These are phyloP conservation scores for Hystrix brachyura DNA, from an alignment of 2,113 vertebrate genomes.

Conservation along the genomic window DNA sequence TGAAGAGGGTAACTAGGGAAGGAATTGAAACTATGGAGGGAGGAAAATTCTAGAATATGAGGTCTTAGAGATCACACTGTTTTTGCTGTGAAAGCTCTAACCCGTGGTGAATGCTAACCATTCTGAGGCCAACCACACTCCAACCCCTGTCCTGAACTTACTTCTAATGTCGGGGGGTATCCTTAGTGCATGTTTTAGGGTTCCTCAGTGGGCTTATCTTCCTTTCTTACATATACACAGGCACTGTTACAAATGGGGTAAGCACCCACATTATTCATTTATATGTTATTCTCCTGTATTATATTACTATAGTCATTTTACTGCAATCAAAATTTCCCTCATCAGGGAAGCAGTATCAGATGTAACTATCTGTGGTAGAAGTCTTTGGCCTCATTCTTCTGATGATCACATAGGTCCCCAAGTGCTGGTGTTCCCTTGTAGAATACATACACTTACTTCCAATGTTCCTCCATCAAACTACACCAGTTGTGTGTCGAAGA, in stretches of 20 bases:
- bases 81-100: neutral
- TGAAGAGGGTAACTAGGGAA: neutral
- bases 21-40: neutral
- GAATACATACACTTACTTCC: neutral
- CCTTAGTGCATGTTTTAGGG: neutral
- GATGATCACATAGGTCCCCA: neutral
- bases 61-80: neutral
- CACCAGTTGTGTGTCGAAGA: neutral
- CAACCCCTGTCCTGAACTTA: neutral
- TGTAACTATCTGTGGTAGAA: neutral
- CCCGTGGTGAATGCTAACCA: neutral
- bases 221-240: neutral
- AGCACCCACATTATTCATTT: neutral
- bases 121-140: neutral
- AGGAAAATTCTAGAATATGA: constrained; percentile 24
- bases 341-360: no score
- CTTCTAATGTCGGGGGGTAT: neutral
- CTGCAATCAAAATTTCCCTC: neutral
- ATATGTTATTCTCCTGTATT: neutral
- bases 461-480: neutral
- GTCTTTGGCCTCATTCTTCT: neutral
- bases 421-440: neutral
- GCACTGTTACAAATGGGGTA: no score
- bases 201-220: neutral
- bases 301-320: neutral